Evolutionary conservation across 2,888 invertebrate genomes (phyloP), one percentile per base, ranked within the genome.

Genomic region (Beris chalybata): DNA sequence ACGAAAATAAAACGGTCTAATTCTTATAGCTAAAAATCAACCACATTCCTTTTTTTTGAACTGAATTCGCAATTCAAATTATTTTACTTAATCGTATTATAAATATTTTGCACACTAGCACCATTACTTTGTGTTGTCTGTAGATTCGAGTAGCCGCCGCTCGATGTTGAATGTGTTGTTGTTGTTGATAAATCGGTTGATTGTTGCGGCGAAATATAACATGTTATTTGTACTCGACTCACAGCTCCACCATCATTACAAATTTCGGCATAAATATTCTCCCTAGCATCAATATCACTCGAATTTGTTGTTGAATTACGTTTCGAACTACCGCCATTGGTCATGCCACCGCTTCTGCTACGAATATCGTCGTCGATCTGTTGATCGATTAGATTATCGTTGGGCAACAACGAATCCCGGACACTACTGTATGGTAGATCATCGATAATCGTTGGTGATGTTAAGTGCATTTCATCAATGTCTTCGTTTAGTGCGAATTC

Each of bases 211-310:
- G 32, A 77, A 76, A 79, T 75, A 56, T 78, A 59, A 45, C 76
- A 72, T 74, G 70, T 79, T 32, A 80, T 77, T 67, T 79, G 79
- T 47, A 80, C 77, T 13, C 79, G 77, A 69, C 79, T 79, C 2
- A 79, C 74, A 43, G 79, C 75, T 70, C 72, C 76, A 67, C 70
- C 66, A 31, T 72, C 71, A 45, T 78, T 76, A 70, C 88, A 88
- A 67, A 89, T 89, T 78, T 89, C 89, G 58, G 89, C 88, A 74
- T 89, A 89, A 72, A 89, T 88, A 73, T 89, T 89, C 73, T 89
- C 89, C 74, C 86, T 79, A 43, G 78, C 73, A 67, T 79, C 78
- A 52, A 79, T 78, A 58, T 64, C 54, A 31, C 32, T 55, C 13
- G 5, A 44, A 53, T 15, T 53, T 31, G 32, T 38, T 6, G n/a